Evolutionary conservation across 2,888 invertebrate species (phyloP), one percentile per base, ranked within the genome.

Genomic region (Rhingia campestris): DNA sequence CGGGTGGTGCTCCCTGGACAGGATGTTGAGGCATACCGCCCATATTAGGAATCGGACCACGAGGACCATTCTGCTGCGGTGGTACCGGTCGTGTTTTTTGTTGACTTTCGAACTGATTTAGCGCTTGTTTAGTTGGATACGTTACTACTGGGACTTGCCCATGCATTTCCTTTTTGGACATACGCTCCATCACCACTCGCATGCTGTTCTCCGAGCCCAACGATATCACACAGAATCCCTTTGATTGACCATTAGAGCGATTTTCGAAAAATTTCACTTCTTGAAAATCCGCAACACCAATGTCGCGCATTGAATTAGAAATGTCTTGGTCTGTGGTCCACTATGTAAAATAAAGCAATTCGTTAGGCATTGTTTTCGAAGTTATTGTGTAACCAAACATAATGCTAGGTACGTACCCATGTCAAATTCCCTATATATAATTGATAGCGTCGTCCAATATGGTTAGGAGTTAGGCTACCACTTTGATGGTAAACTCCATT

Each of bases 201-300:
- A 97, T 94, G 87, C 98, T 98, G 86, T 94, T 93, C 89, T 99
- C 99, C 0, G 98, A 98, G 12, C 97, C 98, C 86, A 99, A 93
- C 1, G 98, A 97, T 87, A 99, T 95, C 61, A 99, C 96, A 91
- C 99, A 99, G 92, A 99, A 99, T 37, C 99, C 98, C 93, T 99
- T 99, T 0, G 98, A 98, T 92, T 99, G 99, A 33, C 99, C 99
- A 93, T 99, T 99, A 41, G 98, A 96, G 88, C 99, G 95, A 93
- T 99, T 99, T 92, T 99, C 99, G 92, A 99, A 99, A 92, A 99
- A 99, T 92, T 99, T 99, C 43, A 99, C 98, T 91, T 99, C 99
- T 89, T 98, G 94, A 89, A 99, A 96, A 92, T 99, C 99, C 72
- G 93, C 94, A 5, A 99, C 96, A 58, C 99, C 99, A 88, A 97